These are phyloP conservation scores for Cavia aperea DNA, from an alignment of 2,113 vertebrate species.

Conservation along the genomic window DNA sequence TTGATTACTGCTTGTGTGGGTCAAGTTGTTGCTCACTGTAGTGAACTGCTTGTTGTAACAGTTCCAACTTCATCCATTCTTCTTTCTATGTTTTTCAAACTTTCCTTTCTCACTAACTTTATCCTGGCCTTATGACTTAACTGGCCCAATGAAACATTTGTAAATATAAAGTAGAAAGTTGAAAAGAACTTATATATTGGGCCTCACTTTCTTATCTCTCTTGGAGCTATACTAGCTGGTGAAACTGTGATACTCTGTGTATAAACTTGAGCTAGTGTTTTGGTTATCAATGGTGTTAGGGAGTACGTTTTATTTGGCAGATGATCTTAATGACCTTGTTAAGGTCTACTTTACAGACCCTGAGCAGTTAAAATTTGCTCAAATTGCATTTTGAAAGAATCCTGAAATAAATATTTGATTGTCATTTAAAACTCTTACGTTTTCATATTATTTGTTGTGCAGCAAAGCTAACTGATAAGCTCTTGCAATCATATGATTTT, in stretches of 20 bases:
- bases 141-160: background rate
- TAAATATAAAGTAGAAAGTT: background rate
- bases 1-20: background rate
- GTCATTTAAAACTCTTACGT: background rate
- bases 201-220: background rate
- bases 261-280: background rate
- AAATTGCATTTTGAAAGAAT: background rate
- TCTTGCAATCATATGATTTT: background rate
- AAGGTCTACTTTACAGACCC: background rate
- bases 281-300: background rate
- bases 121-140: background rate
- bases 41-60: background rate
- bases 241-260: background rate
- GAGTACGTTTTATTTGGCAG: background rate
- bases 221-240: background rate
- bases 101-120: background rate
- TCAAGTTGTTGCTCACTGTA: background rate
- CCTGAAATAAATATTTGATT: background rate
- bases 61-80: fast-evolving
- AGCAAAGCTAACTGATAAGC: background rate
- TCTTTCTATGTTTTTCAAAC: background rate
- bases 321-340: background rate
- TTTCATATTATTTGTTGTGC: background rate
- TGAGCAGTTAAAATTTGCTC: background rate
- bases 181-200: background rate